Conservation (phyloP, 2,113 vertebrate species). For the Salvelinus sp. region DNA sequence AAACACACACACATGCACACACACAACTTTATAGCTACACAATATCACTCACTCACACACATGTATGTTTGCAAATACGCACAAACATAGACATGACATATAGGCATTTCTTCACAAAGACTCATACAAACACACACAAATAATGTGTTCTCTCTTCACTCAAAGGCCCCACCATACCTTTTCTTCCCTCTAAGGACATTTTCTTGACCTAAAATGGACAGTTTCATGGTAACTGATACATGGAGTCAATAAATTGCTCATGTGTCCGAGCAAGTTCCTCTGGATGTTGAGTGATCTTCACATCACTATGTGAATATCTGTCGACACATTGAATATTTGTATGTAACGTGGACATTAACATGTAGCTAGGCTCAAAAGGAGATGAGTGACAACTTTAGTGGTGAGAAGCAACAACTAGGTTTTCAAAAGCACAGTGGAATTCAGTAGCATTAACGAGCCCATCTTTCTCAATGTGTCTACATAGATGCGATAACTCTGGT, state of each 20-base stretch:
- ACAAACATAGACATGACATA: neutral
- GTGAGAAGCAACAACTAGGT: conserved; percentile 20
- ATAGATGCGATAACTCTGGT: conserved; percentile 53
- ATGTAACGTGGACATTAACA: conserved; percentile 16
- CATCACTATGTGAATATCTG: neutral
- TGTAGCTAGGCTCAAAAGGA: conserved; percentile 37
- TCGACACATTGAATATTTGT: neutral
- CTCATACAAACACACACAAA: neutral
- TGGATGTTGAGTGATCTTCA: conserved; percentile 2
- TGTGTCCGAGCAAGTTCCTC: too few relatives aligned
- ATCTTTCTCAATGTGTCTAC: conserved; percentile 67
- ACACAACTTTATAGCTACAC: neutral
- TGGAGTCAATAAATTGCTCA: too few relatives aligned
- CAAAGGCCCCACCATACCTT: too few relatives aligned
- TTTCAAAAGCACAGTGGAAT: conserved; percentile 64
- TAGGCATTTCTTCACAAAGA: conserved; percentile 24
- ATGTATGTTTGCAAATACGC: neutral
- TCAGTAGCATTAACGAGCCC: conserved; percentile 68
- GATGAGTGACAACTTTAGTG: conserved; percentile 34
- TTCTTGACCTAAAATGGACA: too few relatives aligned
- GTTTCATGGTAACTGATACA: too few relatives aligned
- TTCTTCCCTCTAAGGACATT: too few relatives aligned
- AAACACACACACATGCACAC: neutral
- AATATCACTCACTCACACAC: neutral
- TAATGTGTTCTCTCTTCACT: too few relatives aligned